phyloP scores from a whole-genome alignment of 2,797 vertebrate species.

The Lagorchestes hirsutus region DNA sequence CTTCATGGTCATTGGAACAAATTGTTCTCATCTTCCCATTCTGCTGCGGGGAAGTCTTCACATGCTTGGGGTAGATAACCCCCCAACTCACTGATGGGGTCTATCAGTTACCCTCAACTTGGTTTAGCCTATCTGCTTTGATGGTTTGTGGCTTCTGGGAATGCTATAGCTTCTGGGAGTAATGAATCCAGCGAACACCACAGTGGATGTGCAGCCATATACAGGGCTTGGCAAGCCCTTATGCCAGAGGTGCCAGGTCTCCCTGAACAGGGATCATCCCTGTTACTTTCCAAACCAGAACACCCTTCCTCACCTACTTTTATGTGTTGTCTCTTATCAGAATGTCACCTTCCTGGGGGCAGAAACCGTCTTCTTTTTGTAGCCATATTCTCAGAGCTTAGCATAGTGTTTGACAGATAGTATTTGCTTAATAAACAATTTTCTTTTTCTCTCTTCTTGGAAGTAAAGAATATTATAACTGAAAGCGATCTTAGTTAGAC shows the following conservation, averaged over 20 bases:
- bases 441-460: neutral
- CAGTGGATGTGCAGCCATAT: neutral
- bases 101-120: neutral
- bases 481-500: neutral
- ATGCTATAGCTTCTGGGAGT: neutral
- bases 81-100: too few relatives aligned
- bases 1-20: neutral
- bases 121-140: neutral
- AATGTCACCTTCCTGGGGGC: neutral
- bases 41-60: neutral
- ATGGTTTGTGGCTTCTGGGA: neutral
- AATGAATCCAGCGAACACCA: neutral
- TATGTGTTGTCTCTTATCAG: neutral
- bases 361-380: neutral
- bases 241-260: neutral
- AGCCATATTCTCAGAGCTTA: neutral
- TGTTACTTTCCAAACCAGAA: neutral
- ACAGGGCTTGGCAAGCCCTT: neutral
- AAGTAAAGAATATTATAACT: neutral
- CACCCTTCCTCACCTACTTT: neutral
- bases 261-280: neutral
- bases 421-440: neutral
- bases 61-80: neutral
- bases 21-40: neutral
- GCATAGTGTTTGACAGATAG: neutral